Evolutionary conservation across 2,888 invertebrate species (phyloP).

Genomic region (Sesamia inferens): DNA sequence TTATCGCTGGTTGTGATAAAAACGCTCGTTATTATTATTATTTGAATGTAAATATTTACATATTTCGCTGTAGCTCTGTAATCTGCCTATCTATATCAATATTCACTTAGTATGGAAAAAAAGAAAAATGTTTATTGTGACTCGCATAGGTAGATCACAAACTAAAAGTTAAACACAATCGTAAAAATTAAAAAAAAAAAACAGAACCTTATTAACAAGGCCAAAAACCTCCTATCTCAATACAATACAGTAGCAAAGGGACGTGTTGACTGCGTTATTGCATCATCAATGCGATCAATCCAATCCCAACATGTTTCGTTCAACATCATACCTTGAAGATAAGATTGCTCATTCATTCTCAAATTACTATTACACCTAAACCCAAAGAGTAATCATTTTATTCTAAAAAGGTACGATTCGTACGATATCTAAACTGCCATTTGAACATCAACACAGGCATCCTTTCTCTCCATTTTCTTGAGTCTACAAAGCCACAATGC

Average conservation of each 20-base stretch:
- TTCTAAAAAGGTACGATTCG: constrained; percentile 6
- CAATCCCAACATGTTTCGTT: no score
- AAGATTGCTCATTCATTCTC: neutral
- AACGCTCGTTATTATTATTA: neutral
- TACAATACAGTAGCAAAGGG: neutral
- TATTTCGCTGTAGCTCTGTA: constrained; percentile 4
- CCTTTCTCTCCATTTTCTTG: constrained; percentile 1
- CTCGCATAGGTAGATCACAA: no score
- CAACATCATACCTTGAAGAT: neutral
- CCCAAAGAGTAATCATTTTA: neutral
- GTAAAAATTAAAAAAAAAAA: no score
- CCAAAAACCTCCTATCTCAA: no score
- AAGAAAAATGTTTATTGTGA: no score
- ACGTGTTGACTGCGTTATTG: neutral
- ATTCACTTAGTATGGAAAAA: neutral
- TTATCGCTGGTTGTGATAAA: neutral
- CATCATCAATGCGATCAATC: neutral
- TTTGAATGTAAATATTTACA: constrained; percentile 1
- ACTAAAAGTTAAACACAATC: no score
- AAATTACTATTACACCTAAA: neutral
- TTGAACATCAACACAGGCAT: neutral
- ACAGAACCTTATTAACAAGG: no score
- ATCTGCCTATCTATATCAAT: neutral
- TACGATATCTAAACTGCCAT: constrained; percentile 29
- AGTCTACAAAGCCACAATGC: neutral